Conservation (phyloP, 2,113 vertebrate species). For the Australoheros scitulus region DNA sequence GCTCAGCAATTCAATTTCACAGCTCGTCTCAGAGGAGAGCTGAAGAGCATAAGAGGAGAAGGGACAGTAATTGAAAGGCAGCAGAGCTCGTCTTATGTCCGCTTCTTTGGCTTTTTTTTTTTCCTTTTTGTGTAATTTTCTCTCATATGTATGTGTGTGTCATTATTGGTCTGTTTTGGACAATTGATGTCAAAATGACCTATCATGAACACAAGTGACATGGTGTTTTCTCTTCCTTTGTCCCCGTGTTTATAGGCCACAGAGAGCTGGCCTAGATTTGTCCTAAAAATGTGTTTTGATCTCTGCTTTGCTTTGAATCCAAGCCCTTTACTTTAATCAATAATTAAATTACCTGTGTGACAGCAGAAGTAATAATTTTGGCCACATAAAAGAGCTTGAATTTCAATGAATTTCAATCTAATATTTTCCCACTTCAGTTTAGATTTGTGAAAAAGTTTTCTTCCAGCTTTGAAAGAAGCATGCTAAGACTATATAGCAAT, state of each 20-base stretch:
- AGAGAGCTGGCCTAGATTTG: constrained; percentile 19
- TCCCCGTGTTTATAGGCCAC: background rate
- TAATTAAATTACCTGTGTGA: constrained; percentile 26
- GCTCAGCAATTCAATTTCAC: constrained; percentile 74
- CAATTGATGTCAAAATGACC: background rate
- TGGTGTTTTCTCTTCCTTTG: background rate
- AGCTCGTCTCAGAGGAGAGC: constrained; percentile 61
- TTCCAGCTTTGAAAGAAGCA: background rate
- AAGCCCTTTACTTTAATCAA: constrained; percentile 40
- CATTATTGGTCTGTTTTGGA: constrained; percentile 9
- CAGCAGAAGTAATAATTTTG: constrained; percentile 24
- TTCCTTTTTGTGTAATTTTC: background rate
- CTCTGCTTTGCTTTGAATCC: constrained; percentile 30
- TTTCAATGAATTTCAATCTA: background rate
- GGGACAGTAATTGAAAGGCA: constrained; percentile 73
- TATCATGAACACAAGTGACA: constrained; percentile 3
- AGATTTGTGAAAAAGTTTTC: background rate
- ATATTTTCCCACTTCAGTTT: background rate
- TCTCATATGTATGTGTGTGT: background rate
- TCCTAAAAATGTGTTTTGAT: constrained; percentile 47
- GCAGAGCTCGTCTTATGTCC: constrained; percentile 59
- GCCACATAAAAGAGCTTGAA: constrained; percentile 15
- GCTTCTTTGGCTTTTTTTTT: constrained; percentile 16
- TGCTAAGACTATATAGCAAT: background rate
- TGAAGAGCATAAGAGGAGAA: constrained; percentile 50